Conservation (phyloP, 92 coral and sea anemone genomes). For the Meandrina meandrites region DNA sequence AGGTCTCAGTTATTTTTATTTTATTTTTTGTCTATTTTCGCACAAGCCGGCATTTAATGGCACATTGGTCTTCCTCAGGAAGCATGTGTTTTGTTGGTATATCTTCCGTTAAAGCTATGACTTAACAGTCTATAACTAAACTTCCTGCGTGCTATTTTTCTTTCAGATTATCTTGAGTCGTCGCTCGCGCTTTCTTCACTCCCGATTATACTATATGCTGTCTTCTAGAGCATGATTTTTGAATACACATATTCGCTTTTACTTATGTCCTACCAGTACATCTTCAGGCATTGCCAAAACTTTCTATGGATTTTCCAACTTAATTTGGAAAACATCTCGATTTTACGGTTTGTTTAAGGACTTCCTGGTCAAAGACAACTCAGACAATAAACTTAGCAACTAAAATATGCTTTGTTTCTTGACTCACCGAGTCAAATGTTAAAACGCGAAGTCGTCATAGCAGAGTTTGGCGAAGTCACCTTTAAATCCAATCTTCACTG, state of each 20-base stretch:
- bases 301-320: not conserved
- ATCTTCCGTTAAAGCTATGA: not conserved
- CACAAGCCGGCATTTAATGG: not conserved
- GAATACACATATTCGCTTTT: not conserved
- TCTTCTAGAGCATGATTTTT: not conserved
- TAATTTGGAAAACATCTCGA: not conserved
- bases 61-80: not conserved
- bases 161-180: not conserved
- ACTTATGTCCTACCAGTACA: not conserved
- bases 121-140: not conserved
- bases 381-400: not conserved
- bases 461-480: not conserved
- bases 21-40: not conserved
- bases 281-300: not conserved
- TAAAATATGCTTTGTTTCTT: not conserved
- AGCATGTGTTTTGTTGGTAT: not conserved
- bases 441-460: not conserved
- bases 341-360: not conserved
- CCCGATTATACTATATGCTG: no score
- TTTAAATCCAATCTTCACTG: not conserved
- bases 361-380: not conserved
- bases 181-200: no score
- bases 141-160: not conserved
- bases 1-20: no score
- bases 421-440: not conserved